These are phyloP conservation scores for Melolontha melolontha DNA, from an alignment of 2,888 invertebrate genomes.

Conservation along the genomic window DNA sequence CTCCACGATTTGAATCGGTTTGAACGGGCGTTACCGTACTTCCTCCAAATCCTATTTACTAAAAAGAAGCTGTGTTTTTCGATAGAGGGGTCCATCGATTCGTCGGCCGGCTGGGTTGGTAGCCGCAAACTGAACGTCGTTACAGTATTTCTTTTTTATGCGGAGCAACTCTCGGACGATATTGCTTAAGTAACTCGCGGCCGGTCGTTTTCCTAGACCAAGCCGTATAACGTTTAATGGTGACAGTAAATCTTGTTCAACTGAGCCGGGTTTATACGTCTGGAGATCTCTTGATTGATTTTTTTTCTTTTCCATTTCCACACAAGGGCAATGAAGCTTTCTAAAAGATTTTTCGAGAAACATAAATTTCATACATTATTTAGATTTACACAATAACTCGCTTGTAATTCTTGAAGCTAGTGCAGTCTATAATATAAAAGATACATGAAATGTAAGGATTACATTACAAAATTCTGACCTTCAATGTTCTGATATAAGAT, in stretches of 20 bases:
- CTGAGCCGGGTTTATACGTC: slow-evolving; percentile 13
- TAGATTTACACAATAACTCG: no score
- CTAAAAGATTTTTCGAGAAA: background rate
- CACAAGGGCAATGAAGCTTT: background rate
- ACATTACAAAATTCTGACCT: no score
- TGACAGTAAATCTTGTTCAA: slow-evolving; percentile 31
- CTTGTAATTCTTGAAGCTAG: no score
- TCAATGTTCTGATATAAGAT: no score
- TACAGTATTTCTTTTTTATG: slow-evolving; percentile 36
- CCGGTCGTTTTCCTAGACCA: slow-evolving; percentile 16
- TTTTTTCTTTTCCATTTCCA: slow-evolving; percentile 5
- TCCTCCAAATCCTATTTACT: slow-evolving; percentile 36
- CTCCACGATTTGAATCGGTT: slow-evolving; percentile 32
- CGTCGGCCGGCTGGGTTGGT: slow-evolving; percentile 8
- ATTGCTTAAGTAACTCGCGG: slow-evolving; percentile 34
- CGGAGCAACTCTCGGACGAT: slow-evolving; percentile 14
- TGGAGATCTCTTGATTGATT: slow-evolving; percentile 20
- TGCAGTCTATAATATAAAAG: no score
- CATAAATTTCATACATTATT: background rate
- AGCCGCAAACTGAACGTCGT: slow-evolving; percentile 29
- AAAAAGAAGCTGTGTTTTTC: slow-evolving; percentile 26
- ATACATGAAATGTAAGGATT: no score
- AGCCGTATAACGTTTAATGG: slow-evolving; percentile 33
- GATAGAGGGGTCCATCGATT: slow-evolving; percentile 2
- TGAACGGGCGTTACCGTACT: slow-evolving; percentile 33